Conservation (phyloP, 2,113 vertebrate species). For the Daphoenositta chrysoptera region DNA sequence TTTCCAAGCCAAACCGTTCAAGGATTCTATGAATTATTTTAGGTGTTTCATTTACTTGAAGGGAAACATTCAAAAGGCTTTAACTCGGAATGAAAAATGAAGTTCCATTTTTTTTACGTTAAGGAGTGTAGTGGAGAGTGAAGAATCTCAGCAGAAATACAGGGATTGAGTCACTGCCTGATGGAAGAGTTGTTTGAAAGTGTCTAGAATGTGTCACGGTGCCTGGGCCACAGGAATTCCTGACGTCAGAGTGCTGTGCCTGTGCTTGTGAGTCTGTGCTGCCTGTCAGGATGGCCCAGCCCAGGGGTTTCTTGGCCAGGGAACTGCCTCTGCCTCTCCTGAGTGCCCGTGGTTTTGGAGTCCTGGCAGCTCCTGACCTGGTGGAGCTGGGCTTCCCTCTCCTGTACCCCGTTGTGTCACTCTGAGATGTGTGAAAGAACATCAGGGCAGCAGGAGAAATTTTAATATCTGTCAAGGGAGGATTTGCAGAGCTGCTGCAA, state of each 20-base stretch:
- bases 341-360: background rate
- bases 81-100: background rate
- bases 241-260: background rate
- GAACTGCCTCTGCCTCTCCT: background rate
- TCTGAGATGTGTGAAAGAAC: background rate
- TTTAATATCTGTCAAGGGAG: background rate
- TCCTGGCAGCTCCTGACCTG: background rate
- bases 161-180: background rate
- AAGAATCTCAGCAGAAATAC: background rate
- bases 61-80: background rate
- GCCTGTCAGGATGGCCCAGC: background rate
- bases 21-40: background rate
- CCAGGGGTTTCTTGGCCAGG: background rate
- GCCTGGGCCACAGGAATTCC: background rate
- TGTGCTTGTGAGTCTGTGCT: background rate
- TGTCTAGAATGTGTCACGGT: background rate
- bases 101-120: background rate
- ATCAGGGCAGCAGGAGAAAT: background rate
- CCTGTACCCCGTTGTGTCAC: rapidly evolving
- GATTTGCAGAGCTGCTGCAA: background rate
- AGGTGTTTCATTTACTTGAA: background rate
- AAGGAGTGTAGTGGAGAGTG: background rate
- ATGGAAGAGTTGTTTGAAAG: background rate
- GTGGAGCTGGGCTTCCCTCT: background rate
- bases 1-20: background rate